A percentile compares a stretch with the other conserved stretches of the same genome.
Conservation (phyloP, 2,113 vertebrate species). For the Chitala chitala region DNA sequence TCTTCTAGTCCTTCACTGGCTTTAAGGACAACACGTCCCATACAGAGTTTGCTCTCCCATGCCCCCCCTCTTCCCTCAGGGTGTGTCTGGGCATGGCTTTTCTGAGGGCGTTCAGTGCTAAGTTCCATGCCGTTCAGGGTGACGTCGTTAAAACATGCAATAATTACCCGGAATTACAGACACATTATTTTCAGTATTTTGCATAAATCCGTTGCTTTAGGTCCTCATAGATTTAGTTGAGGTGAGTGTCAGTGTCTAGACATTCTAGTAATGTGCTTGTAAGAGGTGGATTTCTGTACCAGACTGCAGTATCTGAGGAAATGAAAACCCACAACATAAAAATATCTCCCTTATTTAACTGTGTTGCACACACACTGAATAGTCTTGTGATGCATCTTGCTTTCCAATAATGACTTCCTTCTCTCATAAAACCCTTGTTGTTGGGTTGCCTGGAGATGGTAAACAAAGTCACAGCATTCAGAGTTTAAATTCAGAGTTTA, state of each 20-base stretch:
- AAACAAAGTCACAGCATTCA: too few species aligned
- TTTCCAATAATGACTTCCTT: background rate
- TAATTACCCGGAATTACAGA: background rate
- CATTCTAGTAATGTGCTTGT: too few species aligned
- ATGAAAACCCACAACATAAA: background rate
- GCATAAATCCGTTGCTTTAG: too few species aligned
- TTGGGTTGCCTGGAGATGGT: background rate
- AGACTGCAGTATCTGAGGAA: background rate
- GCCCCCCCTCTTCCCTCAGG: background rate
- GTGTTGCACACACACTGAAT: background rate
- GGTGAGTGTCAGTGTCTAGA: too few species aligned
- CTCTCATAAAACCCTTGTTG: background rate
- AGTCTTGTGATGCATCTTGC: background rate
- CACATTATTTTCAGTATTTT: background rate
- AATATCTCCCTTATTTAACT: background rate
- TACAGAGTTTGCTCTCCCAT: background rate
- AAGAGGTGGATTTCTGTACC: too few species aligned
- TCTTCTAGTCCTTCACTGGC: background rate
- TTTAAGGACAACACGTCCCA: background rate
- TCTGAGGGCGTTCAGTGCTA: background rate
- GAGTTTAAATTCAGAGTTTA: too few species aligned
- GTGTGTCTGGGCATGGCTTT: background rate
- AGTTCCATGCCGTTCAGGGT: background rate
- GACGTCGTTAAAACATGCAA: background rate
- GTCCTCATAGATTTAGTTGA: too few species aligned